A percentile compares a stretch with the other conserved stretches of the same genome.
Evolutionary conservation across 2,888 invertebrate genomes (phyloP).

Genomic region (Leptopilina syphax): DNA sequence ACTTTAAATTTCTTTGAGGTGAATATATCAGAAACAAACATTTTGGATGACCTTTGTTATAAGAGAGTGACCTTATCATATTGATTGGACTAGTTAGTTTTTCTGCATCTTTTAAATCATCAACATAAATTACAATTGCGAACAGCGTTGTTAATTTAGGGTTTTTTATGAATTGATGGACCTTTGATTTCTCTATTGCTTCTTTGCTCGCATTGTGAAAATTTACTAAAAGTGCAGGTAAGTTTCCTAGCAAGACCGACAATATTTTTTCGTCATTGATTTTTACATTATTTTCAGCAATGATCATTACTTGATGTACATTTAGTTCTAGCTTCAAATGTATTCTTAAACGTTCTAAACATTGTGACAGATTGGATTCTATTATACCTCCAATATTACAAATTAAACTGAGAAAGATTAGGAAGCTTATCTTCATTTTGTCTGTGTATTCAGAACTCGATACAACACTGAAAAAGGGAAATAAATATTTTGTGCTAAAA

Average conservation of each 20-base stretch:
- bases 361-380: not conserved
- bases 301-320: not conserved
- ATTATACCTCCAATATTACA: too few relatives aligned
- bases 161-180: too few relatives aligned
- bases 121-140: not conserved
- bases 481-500: too few relatives aligned
- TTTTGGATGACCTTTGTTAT: not conserved
- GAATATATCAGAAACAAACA: not conserved
- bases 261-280: not conserved
- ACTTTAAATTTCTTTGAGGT: not conserved
- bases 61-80: not conserved
- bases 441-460: too few relatives aligned
- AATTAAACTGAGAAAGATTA: too few relatives aligned
- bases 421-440: too few relatives aligned
- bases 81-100: not conserved
- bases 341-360: not conserved
- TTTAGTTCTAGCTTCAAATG: not conserved
- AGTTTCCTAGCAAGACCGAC: not conserved
- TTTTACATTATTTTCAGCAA: not conserved
- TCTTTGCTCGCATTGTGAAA: too few relatives aligned
- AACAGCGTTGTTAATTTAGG: not conserved
- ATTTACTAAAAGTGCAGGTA: not conserved
- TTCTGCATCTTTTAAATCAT: too few relatives aligned
- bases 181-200: too few relatives aligned
- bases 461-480: too few relatives aligned